Base-by-base conservation (phyloP, 2,888 invertebrate species). In the Epirrita christyi region DNA sequence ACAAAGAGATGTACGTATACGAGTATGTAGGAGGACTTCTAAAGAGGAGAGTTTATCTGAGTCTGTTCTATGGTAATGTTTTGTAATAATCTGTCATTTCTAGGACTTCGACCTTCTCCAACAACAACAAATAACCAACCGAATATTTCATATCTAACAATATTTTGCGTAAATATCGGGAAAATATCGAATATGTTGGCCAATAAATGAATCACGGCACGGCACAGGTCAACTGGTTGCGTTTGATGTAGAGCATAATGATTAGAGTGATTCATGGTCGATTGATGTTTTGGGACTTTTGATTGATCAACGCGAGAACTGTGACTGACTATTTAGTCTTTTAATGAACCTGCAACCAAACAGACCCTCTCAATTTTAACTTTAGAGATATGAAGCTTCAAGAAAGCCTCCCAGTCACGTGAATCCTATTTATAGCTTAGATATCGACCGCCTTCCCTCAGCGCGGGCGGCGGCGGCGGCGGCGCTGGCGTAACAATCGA, bases 401-500 rank as follows among this genome's bases (percentile, higher is more conserved):
- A 44, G 29, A 48, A 44, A 15, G 48, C 44, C 14, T 50, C 10
- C 13, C 6, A 27, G 34, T 50, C n/a, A 11, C 36, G 37, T 29
- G 28, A 15, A 40, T 32, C 40, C 46, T 55, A 59, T 46, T 57
- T 38, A 56, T 59, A 52, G 50, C 9, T 11, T 10, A 48, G 50
- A 57, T 50, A 55, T 59, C 43, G 40, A 58, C 28, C 21, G 50
- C 42, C 28, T 55, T 27, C 45, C 44, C 43, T 38, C 48, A 46
- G 52, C 41, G 59, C 66, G n/a, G n/a, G n/a, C n/a, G n/a, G n/a
- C n/a, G n/a, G n/a, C n/a, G n/a, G n/a, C n/a, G n/a, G n/a, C n/a
- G 58, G 54, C 43, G 60, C 44, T 60, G 63, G 66, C 71, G 61
- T 54, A 64, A 67, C 64, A 63, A 67, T 59, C 60, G 65, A 61